A percentile compares a stretch with the other conserved stretches of the same genome.
These are phyloP conservation scores for Plectropomus leopardus DNA, from an alignment of 2,113 vertebrate species.

Conservation along the genomic window DNA sequence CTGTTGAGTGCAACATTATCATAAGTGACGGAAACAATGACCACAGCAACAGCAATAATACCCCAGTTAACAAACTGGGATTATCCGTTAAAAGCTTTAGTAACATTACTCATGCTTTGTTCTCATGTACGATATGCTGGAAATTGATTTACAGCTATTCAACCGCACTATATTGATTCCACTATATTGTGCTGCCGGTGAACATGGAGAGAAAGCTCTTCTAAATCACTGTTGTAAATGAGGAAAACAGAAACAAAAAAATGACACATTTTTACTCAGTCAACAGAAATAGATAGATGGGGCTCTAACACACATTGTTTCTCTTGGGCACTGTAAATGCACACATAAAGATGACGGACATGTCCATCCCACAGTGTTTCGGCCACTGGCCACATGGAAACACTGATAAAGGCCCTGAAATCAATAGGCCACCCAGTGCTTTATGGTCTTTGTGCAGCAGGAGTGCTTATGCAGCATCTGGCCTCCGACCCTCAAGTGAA, in stretches of 20 bases:
- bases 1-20: neutral
- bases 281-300: conserved; percentile 53
- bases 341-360: conserved; percentile 77
- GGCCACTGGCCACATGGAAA: conserved; percentile 71
- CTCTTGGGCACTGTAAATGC: conserved; percentile 59
- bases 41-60: neutral
- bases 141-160: conserved; percentile 52
- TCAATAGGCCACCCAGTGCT: conserved; percentile 75
- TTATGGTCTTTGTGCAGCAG: conserved; percentile 77
- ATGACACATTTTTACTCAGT: neutral
- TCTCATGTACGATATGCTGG: conserved; percentile 40
- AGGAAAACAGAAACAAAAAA: conserved; percentile 41
- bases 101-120: neutral
- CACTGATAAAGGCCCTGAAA: conserved; percentile 73
- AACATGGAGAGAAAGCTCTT: conserved; percentile 20
- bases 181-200: neutral
- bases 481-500: conserved; percentile 73
- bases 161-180: conserved; percentile 20
- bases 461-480: conserved; percentile 78
- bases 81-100: neutral
- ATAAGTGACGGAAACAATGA: neutral
- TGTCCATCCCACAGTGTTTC: conserved; percentile 57
- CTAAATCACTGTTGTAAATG: conserved; percentile 49
- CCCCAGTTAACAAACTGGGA: neutral
- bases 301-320: conserved; percentile 44